Evolutionary conservation across 1,140 invertebrate species (phyloP), one percentile per base, ranked within the genome.

Genomic region (Globodera rostochiensis): DNA sequence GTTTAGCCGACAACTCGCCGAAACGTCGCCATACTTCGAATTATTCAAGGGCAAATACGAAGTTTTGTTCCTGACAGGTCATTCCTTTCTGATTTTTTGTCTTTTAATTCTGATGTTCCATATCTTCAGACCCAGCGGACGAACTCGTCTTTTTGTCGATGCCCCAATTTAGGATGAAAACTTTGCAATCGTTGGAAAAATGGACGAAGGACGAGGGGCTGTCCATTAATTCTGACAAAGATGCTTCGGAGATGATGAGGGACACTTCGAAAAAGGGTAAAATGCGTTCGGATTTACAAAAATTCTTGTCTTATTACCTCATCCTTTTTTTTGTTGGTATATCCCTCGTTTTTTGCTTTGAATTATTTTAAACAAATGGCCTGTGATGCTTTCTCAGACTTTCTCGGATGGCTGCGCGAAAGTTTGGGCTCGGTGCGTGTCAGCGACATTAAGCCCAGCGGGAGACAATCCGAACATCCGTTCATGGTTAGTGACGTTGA

Each of bases 21-120:
- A 97, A 91, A 93, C 93, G 3, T 98, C 96, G 0, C 96, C 96
- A 0, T 98, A 98, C 89, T 96, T 94, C 87, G 96, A 98, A 91
- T 94, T 94, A 25, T 91, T 98, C 1, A 95, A 95, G 87, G 90
- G 92, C 80, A 88, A 93, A 83, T 93, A 96, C 81, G 92, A 94
- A 5, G 95, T 98, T 92, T 96, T 98, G 1, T 90, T 99, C 4
- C 98, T 97, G 90, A 95, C 95, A 88, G 77, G 57, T 64, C 19
- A 19, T 11, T 64, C 57, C 3, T 15, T 64, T 19, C 5, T 19
- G 5, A 13, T 19, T 19, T 19, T 19, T 15, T 1, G 5, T 19
- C 11, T 64, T 64, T 64, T 19, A 64, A 19, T 64, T 64, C 15
- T 7, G 50, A 7, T 13, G 4, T 64, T 64, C 0, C 15, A 64